Evolutionary conservation across 2,888 invertebrate species (phyloP), one percentile per base, ranked within the genome.

Genomic region (Mimumesa dahlbomi): DNA sequence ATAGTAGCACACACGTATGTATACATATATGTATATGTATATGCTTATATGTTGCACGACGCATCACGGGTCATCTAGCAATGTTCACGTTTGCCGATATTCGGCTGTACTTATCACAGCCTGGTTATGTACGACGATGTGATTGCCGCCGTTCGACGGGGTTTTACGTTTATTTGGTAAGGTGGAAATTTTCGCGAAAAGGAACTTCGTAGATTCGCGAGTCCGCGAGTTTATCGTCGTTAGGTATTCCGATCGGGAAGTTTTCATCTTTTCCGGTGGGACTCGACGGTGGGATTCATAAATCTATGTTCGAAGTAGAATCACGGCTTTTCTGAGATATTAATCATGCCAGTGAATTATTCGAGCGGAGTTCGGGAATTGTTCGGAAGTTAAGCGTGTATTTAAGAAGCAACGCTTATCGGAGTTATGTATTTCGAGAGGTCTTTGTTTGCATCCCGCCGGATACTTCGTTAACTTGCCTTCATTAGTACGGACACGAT

Each of bases 1-100:
- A 86, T 86, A 83, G 82, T 79, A 77, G n/a, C n/a, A n/a, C n/a
- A n/a, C 63, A 25, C 53, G 64, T 62, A 42, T 49, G 45, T 29
- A 57, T 21, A n/a, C n/a, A n/a, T n/a, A n/a, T n/a, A n/a, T n/a
- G n/a, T 62, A 29, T 57, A 62, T 62, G 38, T 50, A 42, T 29
- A 57, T 18, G 57, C 42, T 48, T 45, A 19, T 45, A 16, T 65
- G 61, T 71, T 66, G 54, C 56, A 54, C 31, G 52, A 65, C 73
- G 70, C 73, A 77, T 83, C 81, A 82, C 84, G 73, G 82, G 29
- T 82, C 82, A 84, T 84, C 84, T 82, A 85, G 77, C 84, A 85
- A 85, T 81, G 77, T 82, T 78, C 75, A 62, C 57, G n/a, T n/a
- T 19, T 53, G 52, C 65, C 65, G 72, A 73, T 75, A 66, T 61